Conservation (phyloP, 1,140 invertebrate genomes). For the Uloborus diversus region DNA sequence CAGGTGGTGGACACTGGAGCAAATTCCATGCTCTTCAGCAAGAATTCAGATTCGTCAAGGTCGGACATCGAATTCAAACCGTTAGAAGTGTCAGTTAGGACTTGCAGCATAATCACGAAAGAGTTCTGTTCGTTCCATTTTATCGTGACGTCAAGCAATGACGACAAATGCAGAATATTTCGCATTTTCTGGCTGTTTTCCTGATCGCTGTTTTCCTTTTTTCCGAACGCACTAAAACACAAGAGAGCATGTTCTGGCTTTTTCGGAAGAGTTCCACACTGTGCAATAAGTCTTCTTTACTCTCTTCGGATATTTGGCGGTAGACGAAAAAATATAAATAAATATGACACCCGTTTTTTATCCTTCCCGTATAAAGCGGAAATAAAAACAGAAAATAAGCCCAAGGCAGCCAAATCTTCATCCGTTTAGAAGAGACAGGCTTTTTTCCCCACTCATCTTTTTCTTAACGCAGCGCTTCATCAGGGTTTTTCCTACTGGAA, state of each 20-base stretch:
- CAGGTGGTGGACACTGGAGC: conserved; percentile 22
- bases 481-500: conserved; percentile 4
- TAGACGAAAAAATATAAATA: conserved; percentile 13
- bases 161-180: conserved; percentile 8
- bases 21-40: conserved; percentile 34
- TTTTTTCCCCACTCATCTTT: not conserved
- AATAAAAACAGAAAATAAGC: conserved; percentile 23
- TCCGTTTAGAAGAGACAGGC: not conserved
- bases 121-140: conserved; percentile 31
- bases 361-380: conserved; percentile 8
- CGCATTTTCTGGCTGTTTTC: conserved; percentile 15
- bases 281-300: not conserved
- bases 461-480: not conserved
- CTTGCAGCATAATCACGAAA: conserved; percentile 26
- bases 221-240: not conserved
- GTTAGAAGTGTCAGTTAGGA: conserved; percentile 1
- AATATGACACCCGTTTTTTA: not conserved
- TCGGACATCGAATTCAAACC: conserved; percentile 17
- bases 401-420: not conserved
- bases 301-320: not conserved
- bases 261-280: not conserved
- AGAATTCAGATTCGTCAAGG: conserved; percentile 22
- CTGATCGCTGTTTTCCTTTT: not conserved
- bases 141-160: conserved; percentile 30
- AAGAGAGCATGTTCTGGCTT: not conserved